Evolutionary conservation across 2,797 vertebrate species (phyloP), one percentile per base, ranked within the genome.

Genomic region (Lagothrix lagotricha): DNA sequence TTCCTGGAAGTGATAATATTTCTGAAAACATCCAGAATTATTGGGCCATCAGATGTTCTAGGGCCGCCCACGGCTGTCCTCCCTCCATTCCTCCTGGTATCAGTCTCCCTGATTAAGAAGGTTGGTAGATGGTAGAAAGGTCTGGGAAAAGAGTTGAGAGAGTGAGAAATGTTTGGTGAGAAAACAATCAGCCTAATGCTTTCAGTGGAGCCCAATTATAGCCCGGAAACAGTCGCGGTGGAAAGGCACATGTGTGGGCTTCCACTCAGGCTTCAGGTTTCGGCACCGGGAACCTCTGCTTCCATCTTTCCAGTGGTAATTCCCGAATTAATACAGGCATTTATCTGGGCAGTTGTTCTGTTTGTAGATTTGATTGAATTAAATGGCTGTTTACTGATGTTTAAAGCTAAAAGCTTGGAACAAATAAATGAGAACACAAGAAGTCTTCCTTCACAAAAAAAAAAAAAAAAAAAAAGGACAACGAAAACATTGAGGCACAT

Each of bases 1-100:
- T 91, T 96, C 44, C 88, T 88, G 81, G n/a, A 96, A 96, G 88
- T 50, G 91, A 79, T 77, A 90, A 17, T 36, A 39, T 86, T 98
- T 96, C 87, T 88, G 57, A 94, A 95, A 96, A 90, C 39, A 83
- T 58, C 26, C 79, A n/a, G 76, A 70, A 61, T 93, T 76, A 80
- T 82, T 80, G 81, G 28, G 73, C 81, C 75, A 33, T 88, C 30
- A 26, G 48, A 11, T n/a, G 46, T 54, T 90, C 76, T 22, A 77
- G n/a, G 82, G 20, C 76, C 24, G 15, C 52, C 54, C 1, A 0
- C 15, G 61, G 44, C 83, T 86, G 39, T 26, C 76, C 54, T 76
- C 82, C 46, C 13, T 13, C 11, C 7, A 2, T 26, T 86, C 39
- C 36, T 95, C 77, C 89, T 46, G 41, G 48, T 12, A n/a, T 85